Evolutionary conservation across 1,140 invertebrate species (phyloP).

Genomic region (Drosophila mojavensis): DNA sequence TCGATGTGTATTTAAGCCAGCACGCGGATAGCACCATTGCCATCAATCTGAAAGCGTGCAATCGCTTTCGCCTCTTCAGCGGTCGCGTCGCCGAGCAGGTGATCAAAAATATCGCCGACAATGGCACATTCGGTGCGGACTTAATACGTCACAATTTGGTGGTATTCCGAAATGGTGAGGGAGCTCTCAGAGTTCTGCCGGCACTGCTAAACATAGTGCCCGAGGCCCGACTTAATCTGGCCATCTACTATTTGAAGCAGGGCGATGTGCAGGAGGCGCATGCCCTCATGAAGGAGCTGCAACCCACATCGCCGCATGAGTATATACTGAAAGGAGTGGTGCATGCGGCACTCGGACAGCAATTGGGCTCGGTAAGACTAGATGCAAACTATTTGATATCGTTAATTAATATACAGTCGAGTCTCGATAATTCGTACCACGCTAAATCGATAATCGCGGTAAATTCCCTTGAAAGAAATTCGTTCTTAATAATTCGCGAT

Average conservation of each 20-base stretch:
- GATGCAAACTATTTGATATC: too few relatives aligned
- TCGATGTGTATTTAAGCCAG: constrained; percentile 96
- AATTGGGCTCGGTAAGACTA: constrained; percentile 91
- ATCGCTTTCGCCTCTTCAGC: constrained; percentile 93
- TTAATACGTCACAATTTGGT: constrained; percentile 98
- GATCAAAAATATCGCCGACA: constrained; percentile 91
- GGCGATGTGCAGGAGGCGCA: constrained; percentile 96
- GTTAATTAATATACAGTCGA: too few relatives aligned
- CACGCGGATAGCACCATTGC: constrained; percentile 97
- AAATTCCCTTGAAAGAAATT: too few relatives aligned
- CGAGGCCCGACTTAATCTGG: constrained; percentile 97
- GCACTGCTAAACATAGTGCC: constrained; percentile 97
- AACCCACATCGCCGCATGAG: constrained; percentile 96
- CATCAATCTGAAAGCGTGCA: constrained; percentile 95
- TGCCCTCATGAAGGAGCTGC: constrained; percentile 95
- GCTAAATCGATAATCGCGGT: too few relatives aligned
- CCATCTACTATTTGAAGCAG: constrained; percentile 97
- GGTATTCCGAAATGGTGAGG: constrained; percentile 97
- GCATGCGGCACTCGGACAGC: constrained; percentile 96
- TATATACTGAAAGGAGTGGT: constrained; percentile 99
- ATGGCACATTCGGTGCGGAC: constrained; percentile 95
- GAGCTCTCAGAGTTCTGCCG: constrained; percentile 95
- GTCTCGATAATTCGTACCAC: too few relatives aligned
- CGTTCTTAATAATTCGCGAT: too few relatives aligned
- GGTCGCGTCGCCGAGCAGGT: constrained; percentile 96